phyloP scores from a whole-genome alignment of 92 coral and sea anemone genomes.

The Porites lobata region DNA sequence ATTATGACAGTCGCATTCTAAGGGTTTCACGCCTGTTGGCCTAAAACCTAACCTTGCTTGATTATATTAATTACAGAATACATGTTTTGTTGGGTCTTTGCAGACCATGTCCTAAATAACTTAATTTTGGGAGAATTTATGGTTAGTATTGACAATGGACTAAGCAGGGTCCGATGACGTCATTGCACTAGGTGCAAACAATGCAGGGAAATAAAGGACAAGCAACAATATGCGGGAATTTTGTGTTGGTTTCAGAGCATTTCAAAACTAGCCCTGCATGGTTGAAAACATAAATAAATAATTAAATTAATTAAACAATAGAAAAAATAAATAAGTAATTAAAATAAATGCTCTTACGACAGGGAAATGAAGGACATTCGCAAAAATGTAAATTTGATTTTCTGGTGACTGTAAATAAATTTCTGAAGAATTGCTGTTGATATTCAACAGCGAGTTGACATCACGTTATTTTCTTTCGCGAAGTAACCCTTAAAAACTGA shows the following conservation, averaged over 20 bases:
- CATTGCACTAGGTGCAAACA: conserved; percentile 29
- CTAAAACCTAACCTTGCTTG: neutral
- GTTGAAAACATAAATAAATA: neutral
- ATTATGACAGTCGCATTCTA: neutral
- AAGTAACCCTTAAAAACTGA: neutral
- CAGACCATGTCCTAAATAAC: conserved; percentile 27
- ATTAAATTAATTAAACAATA: neutral
- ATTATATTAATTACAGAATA: conserved; percentile 47
- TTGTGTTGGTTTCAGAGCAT: neutral
- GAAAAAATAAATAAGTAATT: neutral
- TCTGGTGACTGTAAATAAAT: conserved; percentile 50
- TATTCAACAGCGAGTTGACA: neutral
- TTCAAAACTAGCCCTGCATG: conserved; percentile 16
- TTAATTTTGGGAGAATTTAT: neutral
- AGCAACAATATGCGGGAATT: neutral
- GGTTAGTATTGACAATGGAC: conserved; percentile 47
- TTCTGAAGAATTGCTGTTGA: conserved; percentile 14
- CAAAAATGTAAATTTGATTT: conserved; percentile 39
- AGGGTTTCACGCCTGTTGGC: conserved; percentile 11
- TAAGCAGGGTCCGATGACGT: conserved; percentile 50
- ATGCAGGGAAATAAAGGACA: conserved; percentile 27
- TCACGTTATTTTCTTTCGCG: neutral
- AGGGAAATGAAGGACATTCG: neutral
- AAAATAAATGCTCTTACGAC: neutral
- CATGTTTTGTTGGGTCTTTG: conserved; percentile 31